Conservation (phyloP, 2,797 vertebrate genomes). For the Malurus leucopterus region DNA sequence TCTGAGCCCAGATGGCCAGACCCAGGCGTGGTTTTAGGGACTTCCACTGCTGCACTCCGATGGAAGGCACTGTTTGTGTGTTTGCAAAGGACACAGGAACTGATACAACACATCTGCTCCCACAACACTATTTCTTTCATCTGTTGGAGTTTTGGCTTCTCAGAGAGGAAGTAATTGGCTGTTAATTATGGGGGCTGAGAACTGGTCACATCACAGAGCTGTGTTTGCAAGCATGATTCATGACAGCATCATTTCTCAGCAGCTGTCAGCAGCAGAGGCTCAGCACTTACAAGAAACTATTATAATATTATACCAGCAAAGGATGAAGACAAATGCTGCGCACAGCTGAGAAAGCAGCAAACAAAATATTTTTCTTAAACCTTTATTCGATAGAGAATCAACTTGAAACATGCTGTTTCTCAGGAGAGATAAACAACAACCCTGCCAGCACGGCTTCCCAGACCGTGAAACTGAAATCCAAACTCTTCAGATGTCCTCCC, state of each 20-base stretch:
- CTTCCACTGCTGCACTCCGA: not conserved
- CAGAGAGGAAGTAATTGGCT: conserved; percentile 59
- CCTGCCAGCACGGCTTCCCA: conserved; percentile 54
- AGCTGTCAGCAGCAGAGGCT: conserved; percentile 55
- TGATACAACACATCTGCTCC: conserved; percentile 55
- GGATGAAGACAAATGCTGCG: conserved; percentile 48
- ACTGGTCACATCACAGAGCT: conserved; percentile 55
- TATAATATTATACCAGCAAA: conserved; percentile 49
- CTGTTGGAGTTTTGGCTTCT: conserved; percentile 52
- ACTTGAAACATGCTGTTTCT: conserved; percentile 56
- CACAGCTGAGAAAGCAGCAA: conserved; percentile 65
- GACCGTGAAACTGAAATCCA: conserved; percentile 55
- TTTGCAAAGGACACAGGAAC: conserved; percentile 42
- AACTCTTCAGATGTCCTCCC: conserved; percentile 59
- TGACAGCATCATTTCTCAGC: conserved; percentile 63
- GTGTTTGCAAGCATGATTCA: conserved; percentile 62
- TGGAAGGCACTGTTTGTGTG: not conserved
- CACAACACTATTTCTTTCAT: conserved; percentile 57
- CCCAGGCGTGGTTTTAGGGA: not conserved
- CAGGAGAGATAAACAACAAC: conserved; percentile 56
- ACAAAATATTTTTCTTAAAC: conserved; percentile 62
- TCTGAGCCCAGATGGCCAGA: conserved; percentile 1
- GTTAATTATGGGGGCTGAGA: conserved; percentile 63
- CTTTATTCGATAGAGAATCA: conserved; percentile 39
- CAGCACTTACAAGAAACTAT: conserved; percentile 58